These are phyloP conservation scores for Coptotermes formosanus DNA, from an alignment of 1,140 invertebrate species.

Conservation along the genomic window DNA sequence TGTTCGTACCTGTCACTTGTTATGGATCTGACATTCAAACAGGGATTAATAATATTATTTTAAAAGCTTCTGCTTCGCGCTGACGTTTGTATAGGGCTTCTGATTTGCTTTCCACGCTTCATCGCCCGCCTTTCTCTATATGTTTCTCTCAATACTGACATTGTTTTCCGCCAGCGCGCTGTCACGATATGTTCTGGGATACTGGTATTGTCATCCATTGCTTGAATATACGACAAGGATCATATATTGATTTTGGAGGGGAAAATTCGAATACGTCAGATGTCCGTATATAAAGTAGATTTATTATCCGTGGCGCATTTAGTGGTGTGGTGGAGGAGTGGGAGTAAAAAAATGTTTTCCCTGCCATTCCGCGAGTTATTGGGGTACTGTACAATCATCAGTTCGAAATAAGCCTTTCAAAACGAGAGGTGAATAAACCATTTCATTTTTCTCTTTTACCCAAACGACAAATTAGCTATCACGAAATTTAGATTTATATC, in stretches of 20 bases:
- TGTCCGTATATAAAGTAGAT: conserved; percentile 8
- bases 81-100: not conserved
- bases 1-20: not conserved
- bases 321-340: not conserved
- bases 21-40: not conserved
- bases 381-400: not conserved
- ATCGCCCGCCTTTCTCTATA: not conserved
- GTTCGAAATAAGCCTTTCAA: not conserved
- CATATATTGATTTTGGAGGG: not conserved
- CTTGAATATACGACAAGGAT: not conserved
- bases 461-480: not conserved
- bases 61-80: not conserved
- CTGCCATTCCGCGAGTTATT: not conserved
- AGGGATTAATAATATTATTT: not conserved
- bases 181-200: not conserved
- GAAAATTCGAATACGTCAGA: conserved; percentile 9
- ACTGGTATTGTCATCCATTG: not conserved
- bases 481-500: not conserved
- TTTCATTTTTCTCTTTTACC: not conserved
- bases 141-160: not conserved
- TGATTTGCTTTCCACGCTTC: not conserved
- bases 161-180: not conserved
- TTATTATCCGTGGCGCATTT: not conserved
- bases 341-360: not conserved
- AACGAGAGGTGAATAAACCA: not conserved